These are phyloP conservation scores for Crax fasciolata DNA, from an alignment of 2,797 vertebrate species.

Conservation along the genomic window DNA sequence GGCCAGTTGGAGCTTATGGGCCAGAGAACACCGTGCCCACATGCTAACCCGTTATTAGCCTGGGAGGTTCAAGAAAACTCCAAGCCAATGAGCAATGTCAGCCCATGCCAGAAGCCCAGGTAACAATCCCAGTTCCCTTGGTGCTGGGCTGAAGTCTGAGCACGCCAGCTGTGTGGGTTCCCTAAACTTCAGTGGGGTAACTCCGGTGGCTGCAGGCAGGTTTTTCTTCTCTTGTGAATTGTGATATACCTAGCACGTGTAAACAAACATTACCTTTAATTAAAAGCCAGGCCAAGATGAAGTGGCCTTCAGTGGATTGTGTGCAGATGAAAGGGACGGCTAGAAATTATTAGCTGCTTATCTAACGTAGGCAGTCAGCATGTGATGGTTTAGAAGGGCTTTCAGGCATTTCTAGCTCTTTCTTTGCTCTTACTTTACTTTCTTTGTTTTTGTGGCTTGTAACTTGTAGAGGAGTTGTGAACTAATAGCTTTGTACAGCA, in stretches of 20 bases:
- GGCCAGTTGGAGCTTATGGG: not conserved
- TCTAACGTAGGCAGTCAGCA: not conserved
- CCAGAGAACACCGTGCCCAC: not conserved
- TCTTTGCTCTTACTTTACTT: constrained; percentile 41
- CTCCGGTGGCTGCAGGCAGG: not conserved
- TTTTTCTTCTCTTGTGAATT: not conserved
- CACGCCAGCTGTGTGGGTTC: rapidly evolving
- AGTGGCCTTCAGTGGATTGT: not conserved
- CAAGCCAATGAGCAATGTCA: not conserved
- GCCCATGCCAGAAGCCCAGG: rapidly evolving
- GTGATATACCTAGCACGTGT: not conserved
- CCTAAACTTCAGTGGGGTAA: not conserved
- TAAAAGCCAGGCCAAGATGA: not conserved
- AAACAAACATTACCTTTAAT: constrained; percentile 48
- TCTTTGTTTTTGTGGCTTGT: constrained; percentile 41
- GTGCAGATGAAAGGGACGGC: constrained; percentile 20
- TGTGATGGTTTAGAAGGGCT: constrained; percentile 32
- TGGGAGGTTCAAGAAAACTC: not conserved
- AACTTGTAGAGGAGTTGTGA: not conserved
- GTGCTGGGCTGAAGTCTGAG: not conserved
- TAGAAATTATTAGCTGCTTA: not conserved
- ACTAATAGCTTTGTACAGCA: not conserved
- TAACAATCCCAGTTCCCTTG: rapidly evolving
- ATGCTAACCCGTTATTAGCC: not conserved
- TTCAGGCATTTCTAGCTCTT: constrained; percentile 30